Evolutionary conservation across 53 echinoderm and acorn worm species (phyloP).

Genomic region (Patiria pectinifera): DNA sequence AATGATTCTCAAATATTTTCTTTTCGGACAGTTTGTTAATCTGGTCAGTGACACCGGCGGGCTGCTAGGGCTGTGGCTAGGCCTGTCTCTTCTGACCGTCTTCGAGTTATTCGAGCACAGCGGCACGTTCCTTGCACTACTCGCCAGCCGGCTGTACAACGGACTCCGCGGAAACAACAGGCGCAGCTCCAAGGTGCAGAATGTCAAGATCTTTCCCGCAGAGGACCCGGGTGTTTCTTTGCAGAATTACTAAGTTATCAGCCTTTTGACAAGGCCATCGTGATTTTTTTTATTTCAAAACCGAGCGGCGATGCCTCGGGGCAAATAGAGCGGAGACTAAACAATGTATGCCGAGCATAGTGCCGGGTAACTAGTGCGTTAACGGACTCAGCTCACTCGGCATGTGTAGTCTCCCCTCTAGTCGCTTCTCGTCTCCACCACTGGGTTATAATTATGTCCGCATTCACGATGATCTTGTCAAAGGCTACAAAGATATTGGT

Average conservation of each 20-base stretch:
- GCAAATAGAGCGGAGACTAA: too few relatives aligned
- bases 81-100: slow-evolving; percentile 81
- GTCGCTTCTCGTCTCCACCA: too few relatives aligned
- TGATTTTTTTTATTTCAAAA: too few relatives aligned
- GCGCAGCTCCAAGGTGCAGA: background rate
- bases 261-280: too few relatives aligned
- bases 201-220: slow-evolving; percentile 30
- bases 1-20: background rate
- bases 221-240: background rate
- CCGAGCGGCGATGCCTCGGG: too few relatives aligned
- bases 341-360: too few relatives aligned
- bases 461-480: too few relatives aligned
- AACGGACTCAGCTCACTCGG: too few relatives aligned
- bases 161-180: background rate
- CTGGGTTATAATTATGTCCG: too few relatives aligned
- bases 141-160: background rate
- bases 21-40: slow-evolving; percentile 30
- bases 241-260: background rate
- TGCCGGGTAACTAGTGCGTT: too few relatives aligned
- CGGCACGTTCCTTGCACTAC: slow-evolving; percentile 32
- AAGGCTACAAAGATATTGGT: too few relatives aligned
- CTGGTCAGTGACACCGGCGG: slow-evolving; percentile 84
- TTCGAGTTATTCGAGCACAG: slow-evolving; percentile 75
- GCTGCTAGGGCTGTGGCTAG: slow-evolving; percentile 89
- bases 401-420: too few relatives aligned